Percentiles rank a stretch among this genome's conserved stretches.
Evolutionary conservation across 2,797 vertebrate species (phyloP).

Genomic region (Acomys russatus): DNA sequence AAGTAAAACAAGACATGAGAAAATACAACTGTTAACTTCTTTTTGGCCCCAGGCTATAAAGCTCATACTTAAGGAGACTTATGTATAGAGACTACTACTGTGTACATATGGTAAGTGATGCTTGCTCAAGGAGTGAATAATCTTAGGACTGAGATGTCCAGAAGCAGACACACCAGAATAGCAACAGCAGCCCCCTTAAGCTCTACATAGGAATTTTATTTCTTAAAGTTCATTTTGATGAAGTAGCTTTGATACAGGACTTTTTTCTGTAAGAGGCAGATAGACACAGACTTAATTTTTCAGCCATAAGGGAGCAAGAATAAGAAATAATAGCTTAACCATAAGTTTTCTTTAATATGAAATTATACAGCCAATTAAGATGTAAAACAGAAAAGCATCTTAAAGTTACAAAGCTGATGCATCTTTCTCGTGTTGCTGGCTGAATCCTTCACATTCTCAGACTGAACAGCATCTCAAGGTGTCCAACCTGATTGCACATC

Average conservation of each 20-base stretch:
- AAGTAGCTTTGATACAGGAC: neutral
- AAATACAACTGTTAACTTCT: constrained; percentile 28
- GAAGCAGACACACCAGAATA: constrained; percentile 15
- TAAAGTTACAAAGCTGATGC: constrained; percentile 34
- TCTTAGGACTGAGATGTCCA: constrained; percentile 6
- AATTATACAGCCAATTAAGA: constrained; percentile 58
- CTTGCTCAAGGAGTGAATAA: constrained; percentile 25
- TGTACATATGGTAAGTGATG: constrained; percentile 10
- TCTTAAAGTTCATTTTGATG: constrained; percentile 63
- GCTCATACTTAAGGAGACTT: neutral
- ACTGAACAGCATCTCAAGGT: constrained; percentile 55
- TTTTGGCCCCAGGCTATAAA: constrained; percentile 23
- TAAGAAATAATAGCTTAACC: constrained; percentile 64
- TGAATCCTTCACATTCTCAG: constrained; percentile 53
- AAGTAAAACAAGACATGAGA: constrained; percentile 32
- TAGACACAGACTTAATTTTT: neutral
- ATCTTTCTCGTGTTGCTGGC: constrained; percentile 56
- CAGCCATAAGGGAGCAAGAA: constrained; percentile 49
- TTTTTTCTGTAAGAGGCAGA: constrained; percentile 45
- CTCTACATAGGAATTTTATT: constrained; percentile 36
- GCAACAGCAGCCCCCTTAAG: neutral
- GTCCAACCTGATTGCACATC: constrained; percentile 64
- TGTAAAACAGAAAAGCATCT: constrained; percentile 55
- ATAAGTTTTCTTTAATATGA: constrained; percentile 39
- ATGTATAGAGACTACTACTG: neutral